A percentile compares a stretch with the other conserved stretches of the same genome.
Conservation (phyloP, 92 coral and sea anemone genomes). For the Porites lobata region DNA sequence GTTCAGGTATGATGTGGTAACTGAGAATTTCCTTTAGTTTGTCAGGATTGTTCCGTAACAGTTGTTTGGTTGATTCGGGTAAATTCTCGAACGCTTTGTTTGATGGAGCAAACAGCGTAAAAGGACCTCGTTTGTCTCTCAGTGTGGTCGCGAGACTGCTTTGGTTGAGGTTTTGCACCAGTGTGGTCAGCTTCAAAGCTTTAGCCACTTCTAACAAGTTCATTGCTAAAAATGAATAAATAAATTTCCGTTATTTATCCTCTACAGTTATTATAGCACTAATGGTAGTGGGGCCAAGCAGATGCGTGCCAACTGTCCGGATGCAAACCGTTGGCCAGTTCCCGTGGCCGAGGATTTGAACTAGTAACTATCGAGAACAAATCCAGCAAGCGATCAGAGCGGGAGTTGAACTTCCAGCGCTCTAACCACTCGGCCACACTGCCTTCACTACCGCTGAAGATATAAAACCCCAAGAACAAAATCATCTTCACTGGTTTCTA, state of each 20-base stretch:
- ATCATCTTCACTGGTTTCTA: no score
- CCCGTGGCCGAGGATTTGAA: no score
- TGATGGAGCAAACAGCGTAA: conserved; percentile 91
- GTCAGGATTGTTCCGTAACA: conserved; percentile 59
- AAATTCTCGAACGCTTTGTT: conserved; percentile 85
- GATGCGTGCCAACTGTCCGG: no score
- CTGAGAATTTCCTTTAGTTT: conserved; percentile 65
- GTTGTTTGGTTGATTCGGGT: conserved; percentile 61
- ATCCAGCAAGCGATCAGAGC: no score
- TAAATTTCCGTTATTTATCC: neutral
- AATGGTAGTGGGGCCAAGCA: no score
- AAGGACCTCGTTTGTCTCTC: conserved; percentile 50
- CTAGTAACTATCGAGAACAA: no score
- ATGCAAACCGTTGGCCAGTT: no score
- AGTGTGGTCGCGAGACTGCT: conserved; percentile 63
- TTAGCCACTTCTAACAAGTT: conserved; percentile 79
- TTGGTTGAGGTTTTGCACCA: conserved; percentile 59
- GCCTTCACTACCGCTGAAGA: neutral
- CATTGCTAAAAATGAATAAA: conserved; percentile 68
- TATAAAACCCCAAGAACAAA: neutral
- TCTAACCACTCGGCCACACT: no score
- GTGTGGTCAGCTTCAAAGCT: conserved; percentile 75
- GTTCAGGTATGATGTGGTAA: conserved; percentile 80
- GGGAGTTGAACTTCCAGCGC: no score
- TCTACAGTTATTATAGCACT: no score